Evolutionary conservation across 2,797 vertebrate genomes (phyloP).

Genomic region (Mus spretus): DNA sequence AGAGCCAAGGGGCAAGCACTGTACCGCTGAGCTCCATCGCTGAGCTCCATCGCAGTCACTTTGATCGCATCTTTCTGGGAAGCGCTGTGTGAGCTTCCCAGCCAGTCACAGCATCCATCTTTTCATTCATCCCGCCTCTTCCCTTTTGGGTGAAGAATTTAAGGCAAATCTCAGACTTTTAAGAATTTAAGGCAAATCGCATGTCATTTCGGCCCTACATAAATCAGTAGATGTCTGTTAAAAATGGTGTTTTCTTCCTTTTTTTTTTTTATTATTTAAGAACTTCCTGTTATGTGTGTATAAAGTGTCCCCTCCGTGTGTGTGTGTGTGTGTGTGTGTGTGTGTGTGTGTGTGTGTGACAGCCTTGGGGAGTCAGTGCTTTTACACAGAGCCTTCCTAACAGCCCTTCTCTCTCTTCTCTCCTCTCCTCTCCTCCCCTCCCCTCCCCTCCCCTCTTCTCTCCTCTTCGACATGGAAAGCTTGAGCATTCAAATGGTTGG

Average conservation of each 20-base stretch:
- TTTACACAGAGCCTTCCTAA: background rate
- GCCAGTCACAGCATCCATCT: background rate
- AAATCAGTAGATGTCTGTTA: background rate
- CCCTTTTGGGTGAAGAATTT: background rate
- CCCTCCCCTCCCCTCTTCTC: no score
- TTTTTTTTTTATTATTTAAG: background rate
- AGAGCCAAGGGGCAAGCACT: background rate
- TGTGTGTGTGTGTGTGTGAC: background rate
- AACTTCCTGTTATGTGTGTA: background rate
- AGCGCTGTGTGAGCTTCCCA: fast-evolving
- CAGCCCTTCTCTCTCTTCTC: background rate
- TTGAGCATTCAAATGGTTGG: background rate
- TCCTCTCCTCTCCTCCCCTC: constrained; percentile 9
- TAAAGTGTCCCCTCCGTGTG: background rate
- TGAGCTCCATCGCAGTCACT: background rate
- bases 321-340: background rate
- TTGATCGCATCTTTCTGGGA: constrained; percentile 18
- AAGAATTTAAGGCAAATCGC: background rate
- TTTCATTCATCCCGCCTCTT: background rate
- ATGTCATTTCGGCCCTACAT: background rate
- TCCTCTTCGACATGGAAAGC: background rate
- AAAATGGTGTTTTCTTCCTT: background rate
- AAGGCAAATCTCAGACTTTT: background rate
- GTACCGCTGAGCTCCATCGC: background rate
- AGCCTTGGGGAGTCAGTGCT: background rate